These are phyloP conservation scores for Plebejus argus DNA, from an alignment of 2,888 invertebrate species.

Conservation along the genomic window DNA sequence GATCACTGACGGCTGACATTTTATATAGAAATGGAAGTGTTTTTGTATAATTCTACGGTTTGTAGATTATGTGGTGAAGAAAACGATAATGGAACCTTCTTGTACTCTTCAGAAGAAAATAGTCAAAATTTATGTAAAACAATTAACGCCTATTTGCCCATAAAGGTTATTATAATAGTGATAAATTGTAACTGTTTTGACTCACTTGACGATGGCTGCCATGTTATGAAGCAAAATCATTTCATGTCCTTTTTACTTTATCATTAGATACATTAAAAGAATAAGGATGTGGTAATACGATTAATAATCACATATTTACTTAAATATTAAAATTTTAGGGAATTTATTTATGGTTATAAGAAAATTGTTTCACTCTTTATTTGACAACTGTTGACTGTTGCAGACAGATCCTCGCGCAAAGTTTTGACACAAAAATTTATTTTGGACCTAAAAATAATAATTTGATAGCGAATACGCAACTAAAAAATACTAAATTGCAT, in stretches of 20 bases:
- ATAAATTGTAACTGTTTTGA: constrained; percentile 73
- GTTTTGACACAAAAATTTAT: constrained; percentile 45
- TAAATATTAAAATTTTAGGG: not conserved
- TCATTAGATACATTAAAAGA: not conserved
- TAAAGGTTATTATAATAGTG: constrained; percentile 81
- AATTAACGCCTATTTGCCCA: constrained; percentile 87
- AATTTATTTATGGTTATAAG: not conserved
- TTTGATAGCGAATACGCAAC: not conserved
- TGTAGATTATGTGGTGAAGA: constrained; percentile 89
- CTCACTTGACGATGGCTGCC: constrained; percentile 65
- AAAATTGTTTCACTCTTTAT: not conserved
- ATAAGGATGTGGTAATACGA: not conserved
- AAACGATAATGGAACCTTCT: constrained; percentile 84
- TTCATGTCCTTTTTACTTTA: constrained; percentile 49
- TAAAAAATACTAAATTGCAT: not conserved
- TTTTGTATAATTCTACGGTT: constrained; percentile 84
- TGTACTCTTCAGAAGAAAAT: constrained; percentile 82
- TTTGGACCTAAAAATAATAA: not conserved
- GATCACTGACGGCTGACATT: not conserved
- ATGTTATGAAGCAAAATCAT: constrained; percentile 49
- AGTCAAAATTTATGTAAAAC: constrained; percentile 82
- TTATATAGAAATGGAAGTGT: constrained; percentile 63
- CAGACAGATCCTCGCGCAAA: constrained; percentile 45
- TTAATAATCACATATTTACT: not conserved
- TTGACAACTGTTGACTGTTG: not conserved